Base-by-base conservation (phyloP, 2,113 vertebrate species). In the Spermophilus dauricus region DNA sequence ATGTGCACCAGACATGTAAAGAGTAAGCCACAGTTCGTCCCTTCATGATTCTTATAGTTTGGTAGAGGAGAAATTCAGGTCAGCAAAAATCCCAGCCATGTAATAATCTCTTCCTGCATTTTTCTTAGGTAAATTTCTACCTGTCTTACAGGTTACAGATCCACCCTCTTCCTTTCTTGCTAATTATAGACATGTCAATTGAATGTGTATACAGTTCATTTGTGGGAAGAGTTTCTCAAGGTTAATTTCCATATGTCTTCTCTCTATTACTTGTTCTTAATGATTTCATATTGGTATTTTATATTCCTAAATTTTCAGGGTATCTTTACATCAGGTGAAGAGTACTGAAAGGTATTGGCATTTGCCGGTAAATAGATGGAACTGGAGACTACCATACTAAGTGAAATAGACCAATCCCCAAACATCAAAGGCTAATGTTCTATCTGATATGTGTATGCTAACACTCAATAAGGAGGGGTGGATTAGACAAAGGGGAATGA, bases 271-370 rank as follows among this genome's bases (percentile, higher is more conserved):
- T 20, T 37, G 53, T 70, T 51, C 5, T 77, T 67, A 85, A 67
- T 78, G 24, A 73, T 70, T 85, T 96, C 39, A 83, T 87, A 65
- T 67, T 70, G 58, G 5, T 58, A 39, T 77, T 95, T 86, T 80
- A 56, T 73, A 72, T 28, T 72, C 32, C 32, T 76, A 61, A 83
- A 61, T 30, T 89, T 80, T 87, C 12, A 84, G 58, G 84, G 8
- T 92, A 39, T 81, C 78, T 91, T 92, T 80, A 51, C 5, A 32
- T 90, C 75, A 76, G 5, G 5, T 67, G 93, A 87, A 88, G 69
- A 37, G 37, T 69, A n/a, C 53, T 48, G 65, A 92, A 63, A 90
- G 42, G 6, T 70, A n/a, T 70, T n/a, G 67, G 61, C 56, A 58
- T 58, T 58, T 58, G 56, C 5, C 6, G 7, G 26, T 65, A 26